These are phyloP conservation scores for Nasonia vitripennis DNA, from an alignment of 1,140 invertebrate species.

Conservation along the genomic window DNA sequence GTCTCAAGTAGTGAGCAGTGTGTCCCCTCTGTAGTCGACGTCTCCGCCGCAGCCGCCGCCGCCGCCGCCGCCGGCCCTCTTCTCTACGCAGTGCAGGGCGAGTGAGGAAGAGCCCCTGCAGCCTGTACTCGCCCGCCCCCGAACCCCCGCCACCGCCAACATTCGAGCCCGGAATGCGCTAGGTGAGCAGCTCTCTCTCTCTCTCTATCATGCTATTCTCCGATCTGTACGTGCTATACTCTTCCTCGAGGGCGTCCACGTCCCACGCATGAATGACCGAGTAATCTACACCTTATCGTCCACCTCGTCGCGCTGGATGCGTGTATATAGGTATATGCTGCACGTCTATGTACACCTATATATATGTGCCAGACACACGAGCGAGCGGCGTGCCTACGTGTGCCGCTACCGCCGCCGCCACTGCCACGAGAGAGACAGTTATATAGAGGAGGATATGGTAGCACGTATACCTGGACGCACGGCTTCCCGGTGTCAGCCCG, in stretches of 20 bases:
- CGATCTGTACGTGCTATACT: too few species aligned
- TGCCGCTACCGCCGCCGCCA: background rate
- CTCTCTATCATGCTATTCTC: slow-evolving; percentile 60
- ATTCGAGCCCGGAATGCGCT: slow-evolving; percentile 71
- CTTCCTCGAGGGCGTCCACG: slow-evolving; percentile 2
- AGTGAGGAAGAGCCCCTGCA: slow-evolving; percentile 52
- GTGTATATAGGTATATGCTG: background rate
- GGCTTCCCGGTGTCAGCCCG: background rate
- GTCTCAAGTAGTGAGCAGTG: slow-evolving; percentile 59
- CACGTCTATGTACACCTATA: too few species aligned
- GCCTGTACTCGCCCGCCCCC: background rate
- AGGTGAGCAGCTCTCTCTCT: slow-evolving; percentile 65
- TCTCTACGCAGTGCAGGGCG: slow-evolving; percentile 52
- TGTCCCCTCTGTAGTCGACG: slow-evolving; percentile 4
- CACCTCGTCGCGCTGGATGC: background rate
- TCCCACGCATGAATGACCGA: background rate
- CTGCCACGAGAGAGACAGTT: background rate
- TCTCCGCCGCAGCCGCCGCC: background rate
- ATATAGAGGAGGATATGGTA: background rate
- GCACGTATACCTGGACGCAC: background rate
- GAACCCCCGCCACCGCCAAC: slow-evolving; percentile 58
- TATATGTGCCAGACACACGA: background rate
- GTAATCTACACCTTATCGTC: background rate
- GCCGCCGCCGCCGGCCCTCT: background rate
- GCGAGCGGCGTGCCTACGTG: slow-evolving; percentile 47